Base-by-base conservation (phyloP, 2,113 vertebrate species). In the Otocyon megalotis region DNA sequence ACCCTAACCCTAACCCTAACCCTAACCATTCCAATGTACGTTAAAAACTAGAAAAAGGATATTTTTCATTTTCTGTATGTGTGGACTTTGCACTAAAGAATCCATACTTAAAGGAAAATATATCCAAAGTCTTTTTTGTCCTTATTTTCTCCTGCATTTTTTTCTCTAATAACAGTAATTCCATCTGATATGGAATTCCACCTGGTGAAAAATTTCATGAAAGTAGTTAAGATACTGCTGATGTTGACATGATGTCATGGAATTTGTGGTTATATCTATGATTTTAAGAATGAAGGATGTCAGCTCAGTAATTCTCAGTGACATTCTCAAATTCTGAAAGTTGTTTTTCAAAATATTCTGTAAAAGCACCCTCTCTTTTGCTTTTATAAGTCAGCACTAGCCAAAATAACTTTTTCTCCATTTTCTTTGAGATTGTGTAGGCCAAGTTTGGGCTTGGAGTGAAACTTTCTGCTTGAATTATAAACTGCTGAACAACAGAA, bases 401-500 rank as follows among this genome's bases (percentile, higher is more conserved):
- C 87, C 97, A 93, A 32, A 28, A 43, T 74, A 93, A 62, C 79
- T 89, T 81, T 74, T 37, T 90, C 81, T 58, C 76, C 69, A 58
- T 87, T 93, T 94, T 91, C 86, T 84, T 83, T 84, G 96, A 88
- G 88, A 71, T 80, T 28, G 37, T 74, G 85, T 93, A 95, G 98
- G 98, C 98, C 98, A 98, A 94, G 83, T 97, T 97, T 93, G 54
- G 89, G 67, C 96, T 96, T 67, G 87, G 88, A 95, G 97, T 35
- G 97, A 98, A 90, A 71, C 93, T 98, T 96, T 97, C 90, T 97
- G 81, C 90, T 82, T 98, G 96, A 98, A 95, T 98, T 98, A 97
- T 98, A 98, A 98, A 97, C 98, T 98, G 98, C 98, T 97, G 97
- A 97, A 95, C 97, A 94, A 35, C 92, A 35, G 92, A 62, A 92